Evolutionary conservation across 2,113 vertebrate species (phyloP).

Genomic region (Thalassoma bifasciatum): DNA sequence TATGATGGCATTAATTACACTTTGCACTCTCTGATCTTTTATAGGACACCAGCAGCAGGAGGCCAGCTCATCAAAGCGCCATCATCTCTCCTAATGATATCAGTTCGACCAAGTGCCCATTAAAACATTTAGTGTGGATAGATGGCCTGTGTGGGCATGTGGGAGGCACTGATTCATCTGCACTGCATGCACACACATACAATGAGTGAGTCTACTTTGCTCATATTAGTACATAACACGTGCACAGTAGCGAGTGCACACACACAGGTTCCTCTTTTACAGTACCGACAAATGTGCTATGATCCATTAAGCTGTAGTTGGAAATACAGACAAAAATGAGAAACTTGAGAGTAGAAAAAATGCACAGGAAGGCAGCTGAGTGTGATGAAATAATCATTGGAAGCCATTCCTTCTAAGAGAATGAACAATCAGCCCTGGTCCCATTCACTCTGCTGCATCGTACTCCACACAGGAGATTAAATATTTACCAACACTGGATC

Average conservation of each 20-base stretch:
- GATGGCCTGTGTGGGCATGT: conserved; percentile 39
- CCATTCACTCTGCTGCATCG: conserved; percentile 66
- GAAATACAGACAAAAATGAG: conserved; percentile 46
- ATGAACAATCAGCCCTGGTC: conserved; percentile 76
- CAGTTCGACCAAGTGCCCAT: conserved; percentile 64
- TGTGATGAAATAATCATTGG: conserved; percentile 79
- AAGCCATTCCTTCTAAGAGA: conserved; percentile 80
- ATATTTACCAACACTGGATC: conserved; percentile 74
- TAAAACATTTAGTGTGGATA: conserved; percentile 69
- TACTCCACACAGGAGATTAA: conserved; percentile 67
- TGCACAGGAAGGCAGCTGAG: conserved; percentile 49
- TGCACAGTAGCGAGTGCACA: not conserved
- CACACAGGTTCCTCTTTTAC: not conserved
- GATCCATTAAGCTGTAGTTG: conserved; percentile 51
- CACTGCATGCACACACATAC: not conserved
- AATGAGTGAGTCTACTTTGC: not conserved
- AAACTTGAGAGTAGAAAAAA: conserved; percentile 37
- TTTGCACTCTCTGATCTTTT: conserved; percentile 44
- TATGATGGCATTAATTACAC: conserved; percentile 35
- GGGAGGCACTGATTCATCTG: conserved; percentile 42
- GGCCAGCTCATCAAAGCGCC: conserved; percentile 71
- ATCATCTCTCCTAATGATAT: conserved; percentile 73
- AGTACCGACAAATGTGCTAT: conserved; percentile 11
- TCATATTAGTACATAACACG: not conserved
- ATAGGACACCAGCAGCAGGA: conserved; percentile 55